A percentile compares a stretch with the other conserved stretches of the same genome.
Evolutionary conservation across 2,888 invertebrate genomes (phyloP).

Genomic region (Choreutis nemorana): DNA sequence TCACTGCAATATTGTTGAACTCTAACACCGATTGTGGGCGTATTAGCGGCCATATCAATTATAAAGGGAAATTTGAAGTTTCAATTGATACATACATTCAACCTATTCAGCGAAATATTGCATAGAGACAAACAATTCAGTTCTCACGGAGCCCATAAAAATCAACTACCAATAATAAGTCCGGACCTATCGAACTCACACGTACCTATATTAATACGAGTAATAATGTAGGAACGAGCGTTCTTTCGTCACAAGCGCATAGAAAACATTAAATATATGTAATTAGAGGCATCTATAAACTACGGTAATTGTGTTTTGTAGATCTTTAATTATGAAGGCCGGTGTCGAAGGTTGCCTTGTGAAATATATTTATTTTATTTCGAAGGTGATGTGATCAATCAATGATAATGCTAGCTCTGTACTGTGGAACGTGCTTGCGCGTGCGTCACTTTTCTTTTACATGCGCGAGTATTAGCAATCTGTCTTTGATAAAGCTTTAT

Average conservation of each 20-base stretch:
- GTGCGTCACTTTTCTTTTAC: no score
- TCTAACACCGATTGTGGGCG: constrained; percentile 3
- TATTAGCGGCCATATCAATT: constrained; percentile 38
- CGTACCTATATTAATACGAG: constrained; percentile 64
- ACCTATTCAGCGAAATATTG: constrained; percentile 36
- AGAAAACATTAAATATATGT: constrained; percentile 63
- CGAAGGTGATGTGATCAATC: constrained; percentile 16
- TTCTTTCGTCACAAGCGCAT: constrained; percentile 61
- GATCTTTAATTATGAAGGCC: constrained; percentile 60
- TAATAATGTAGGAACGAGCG: constrained; percentile 53
- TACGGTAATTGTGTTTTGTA: constrained; percentile 57
- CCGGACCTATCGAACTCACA: constrained; percentile 58
- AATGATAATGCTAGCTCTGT: no score
- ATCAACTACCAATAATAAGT: constrained; percentile 45
- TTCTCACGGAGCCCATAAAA: constrained; percentile 60
- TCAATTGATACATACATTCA: constrained; percentile 29
- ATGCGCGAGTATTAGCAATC: no score
- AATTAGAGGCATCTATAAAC: constrained; percentile 61
- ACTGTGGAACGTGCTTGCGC: no score
- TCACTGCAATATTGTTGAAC: neutral
- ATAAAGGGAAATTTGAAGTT: constrained; percentile 25
- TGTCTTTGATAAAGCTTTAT: no score
- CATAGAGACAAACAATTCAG: constrained; percentile 53
- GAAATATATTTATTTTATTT: constrained; percentile 27
- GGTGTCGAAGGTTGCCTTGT: constrained; percentile 39